Evolutionary conservation across 1,140 invertebrate genomes (phyloP), one percentile per base, ranked within the genome.

Genomic region (Geopemphigus sp.): DNA sequence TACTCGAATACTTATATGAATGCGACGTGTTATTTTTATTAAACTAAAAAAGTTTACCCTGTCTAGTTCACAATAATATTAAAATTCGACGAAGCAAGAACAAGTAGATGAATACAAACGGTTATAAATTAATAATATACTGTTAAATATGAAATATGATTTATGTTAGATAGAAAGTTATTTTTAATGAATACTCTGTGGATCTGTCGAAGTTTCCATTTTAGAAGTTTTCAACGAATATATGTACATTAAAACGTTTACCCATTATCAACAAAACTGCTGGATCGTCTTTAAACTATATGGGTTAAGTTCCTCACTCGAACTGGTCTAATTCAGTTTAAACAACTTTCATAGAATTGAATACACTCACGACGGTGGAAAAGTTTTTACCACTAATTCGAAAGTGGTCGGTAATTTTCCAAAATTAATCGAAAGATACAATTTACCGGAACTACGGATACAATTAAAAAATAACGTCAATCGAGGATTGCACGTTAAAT

Each of bases 301-400:
- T 70, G 66, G 66, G 53, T 70, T 53, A 70, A 70, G 45, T 70
- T 70, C 66, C 53, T 68, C 66, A 26, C 66, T 70, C 47, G 47
- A 72, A 72, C 68, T 54, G 50, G 47, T 53, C 68, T 72, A 72
- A 72, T 72, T 72, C 50, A 72, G 68, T 72, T 72, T 72, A 72
- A 29, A 72, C 47, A 72, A 72, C 68, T 72, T 54, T 54, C 68
- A 10, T 54, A 72, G 68, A 72, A 54, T 53, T 53, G 68, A 72
- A 72, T 72, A 72, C 68, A 72, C 68, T 54, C 47, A 72, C 17
- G 50, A 29, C 24, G 24, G 26, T 14, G 29, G 14, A 24, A 72
- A 72, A 72, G 68, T 54, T 72, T 72, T 72, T 29, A 72, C 68
- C 68, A 72, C 68, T 72, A 72, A 72, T 72, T 72, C 29, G 68